These are phyloP conservation scores for Gallinago solitaria DNA, from an alignment of 2,797 vertebrate species.

Conservation along the genomic window DNA sequence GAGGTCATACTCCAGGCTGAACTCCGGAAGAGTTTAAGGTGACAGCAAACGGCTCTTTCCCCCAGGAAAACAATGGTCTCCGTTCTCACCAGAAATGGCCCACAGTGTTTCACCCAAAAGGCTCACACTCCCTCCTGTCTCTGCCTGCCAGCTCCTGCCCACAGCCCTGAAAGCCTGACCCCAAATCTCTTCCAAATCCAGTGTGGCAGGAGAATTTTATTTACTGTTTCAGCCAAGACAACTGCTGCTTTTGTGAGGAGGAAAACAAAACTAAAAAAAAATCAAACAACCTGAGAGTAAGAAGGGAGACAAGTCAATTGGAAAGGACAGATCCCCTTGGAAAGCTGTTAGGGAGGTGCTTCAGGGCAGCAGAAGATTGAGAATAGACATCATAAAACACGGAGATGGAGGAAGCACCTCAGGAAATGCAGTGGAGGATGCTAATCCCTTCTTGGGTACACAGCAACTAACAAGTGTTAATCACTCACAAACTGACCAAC, in stretches of 20 bases:
- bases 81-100: neutral
- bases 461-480: neutral
- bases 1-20: neutral
- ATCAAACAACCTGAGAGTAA: neutral
- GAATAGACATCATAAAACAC: neutral
- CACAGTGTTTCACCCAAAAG: neutral
- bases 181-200: neutral
- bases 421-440: neutral
- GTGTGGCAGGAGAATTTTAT: neutral
- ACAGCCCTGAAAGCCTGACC: neutral
- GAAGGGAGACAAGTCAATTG: neutral
- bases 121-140: neutral
- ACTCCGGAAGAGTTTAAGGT: neutral
- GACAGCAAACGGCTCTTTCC: neutral
- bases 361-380: neutral
- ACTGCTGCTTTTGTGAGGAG: neutral
- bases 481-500: neutral
- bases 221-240: neutral
- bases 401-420: neutral
- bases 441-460: neutral
- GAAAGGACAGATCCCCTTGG: neutral
- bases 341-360: neutral
- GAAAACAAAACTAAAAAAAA: neutral
- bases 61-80: neutral
- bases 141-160: neutral